Percentiles rank a stretch among this genome's conserved stretches.
These are phyloP conservation scores for Catocala sponsa DNA, from an alignment of 2,888 invertebrate species.

Conservation along the genomic window DNA sequence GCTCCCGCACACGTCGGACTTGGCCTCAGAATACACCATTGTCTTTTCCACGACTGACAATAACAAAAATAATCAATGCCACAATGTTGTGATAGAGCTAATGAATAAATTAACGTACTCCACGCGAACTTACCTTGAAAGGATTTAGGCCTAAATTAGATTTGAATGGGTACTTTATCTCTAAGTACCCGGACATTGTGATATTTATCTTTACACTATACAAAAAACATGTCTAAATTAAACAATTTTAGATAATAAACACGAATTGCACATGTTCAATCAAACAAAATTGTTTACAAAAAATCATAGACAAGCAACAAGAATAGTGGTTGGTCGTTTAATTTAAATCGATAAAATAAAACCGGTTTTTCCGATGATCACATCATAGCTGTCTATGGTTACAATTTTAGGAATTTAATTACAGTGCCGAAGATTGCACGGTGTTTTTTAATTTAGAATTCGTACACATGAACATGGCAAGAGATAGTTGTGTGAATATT, in stretches of 20 bases:
- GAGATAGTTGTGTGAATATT: no score
- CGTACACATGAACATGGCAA: no score
- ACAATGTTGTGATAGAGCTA: slow-evolving; percentile 50
- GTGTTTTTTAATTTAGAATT: no score
- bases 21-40: slow-evolving; percentile 90
- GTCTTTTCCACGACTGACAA: slow-evolving; percentile 89
- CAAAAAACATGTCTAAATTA: slow-evolving; percentile 41
- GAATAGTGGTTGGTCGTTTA: slow-evolving; percentile 87
- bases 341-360: slow-evolving; percentile 58
- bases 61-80: slow-evolving; percentile 58
- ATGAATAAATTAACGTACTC: slow-evolving; percentile 29
- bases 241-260: slow-evolving; percentile 40
- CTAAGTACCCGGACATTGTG: slow-evolving; percentile 88
- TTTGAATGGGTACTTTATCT: slow-evolving; percentile 89
- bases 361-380: slow-evolving; percentile 52
- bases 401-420: background rate
- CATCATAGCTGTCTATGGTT: slow-evolving; percentile 22
- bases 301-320: slow-evolving; percentile 63
- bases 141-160: slow-evolving; percentile 89
- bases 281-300: slow-evolving; percentile 67
- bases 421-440: no score
- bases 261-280: slow-evolving; percentile 57
- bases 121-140: slow-evolving; percentile 87
- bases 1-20: slow-evolving; percentile 86
- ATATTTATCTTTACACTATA: slow-evolving; percentile 34